phyloP scores from a whole-genome alignment of 2,113 vertebrate genomes.

The Python bivittatus region DNA sequence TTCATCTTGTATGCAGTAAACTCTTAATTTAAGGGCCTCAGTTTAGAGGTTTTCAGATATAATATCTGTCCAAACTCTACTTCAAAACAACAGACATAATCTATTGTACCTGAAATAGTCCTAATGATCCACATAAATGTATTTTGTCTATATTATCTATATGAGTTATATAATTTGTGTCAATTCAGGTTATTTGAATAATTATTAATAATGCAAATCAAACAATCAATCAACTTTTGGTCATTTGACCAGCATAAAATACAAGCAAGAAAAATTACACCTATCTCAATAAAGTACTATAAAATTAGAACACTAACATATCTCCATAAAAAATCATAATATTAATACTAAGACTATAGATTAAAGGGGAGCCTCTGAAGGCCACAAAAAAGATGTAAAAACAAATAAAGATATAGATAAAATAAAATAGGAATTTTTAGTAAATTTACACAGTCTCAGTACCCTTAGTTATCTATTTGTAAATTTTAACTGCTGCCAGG shows the following conservation, averaged over 20 bases:
- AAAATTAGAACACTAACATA: neutral
- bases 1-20: slow-evolving; percentile 22
- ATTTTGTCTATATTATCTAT: neutral
- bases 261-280: neutral
- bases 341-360: neutral
- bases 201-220: neutral
- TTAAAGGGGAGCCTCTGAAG: neutral
- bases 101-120: neutral
- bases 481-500: neutral
- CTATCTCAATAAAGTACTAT: neutral
- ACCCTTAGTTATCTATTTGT: neutral
- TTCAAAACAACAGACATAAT: neutral
- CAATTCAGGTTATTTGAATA: neutral
- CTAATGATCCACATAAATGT: neutral
- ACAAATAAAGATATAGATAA: neutral
- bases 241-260: neutral
- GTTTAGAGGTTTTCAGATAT: neutral
- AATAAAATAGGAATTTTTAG: neutral
- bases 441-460: neutral
- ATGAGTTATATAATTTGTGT: neutral
- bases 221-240: neutral
- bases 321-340: neutral
- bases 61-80: neutral
- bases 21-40: neutral
- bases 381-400: neutral